Evolutionary conservation across 2,113 vertebrate species (phyloP), one percentile per base, ranked within the genome.

Genomic region (Scolopax mira): DNA sequence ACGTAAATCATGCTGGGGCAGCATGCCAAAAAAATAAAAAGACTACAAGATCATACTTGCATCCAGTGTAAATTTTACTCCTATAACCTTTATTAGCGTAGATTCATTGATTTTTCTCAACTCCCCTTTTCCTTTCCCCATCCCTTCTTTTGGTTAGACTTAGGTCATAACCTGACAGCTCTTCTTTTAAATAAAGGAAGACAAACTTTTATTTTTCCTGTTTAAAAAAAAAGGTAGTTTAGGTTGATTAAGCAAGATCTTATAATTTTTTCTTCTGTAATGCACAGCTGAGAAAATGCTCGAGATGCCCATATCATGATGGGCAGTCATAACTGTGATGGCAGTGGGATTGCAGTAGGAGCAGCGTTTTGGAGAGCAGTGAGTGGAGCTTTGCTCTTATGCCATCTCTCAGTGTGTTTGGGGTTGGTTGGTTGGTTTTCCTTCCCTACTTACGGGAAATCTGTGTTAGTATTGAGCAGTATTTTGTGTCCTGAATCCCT

Each of bases 1-100:
- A 96, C 96, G 96, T 98, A 98, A 98, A 98, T 98, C 98, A 98
- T 83, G 97, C 95, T 78, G 79, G 97, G 97, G 98, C 98, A 98
- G 95, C 94, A 92, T 96, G 97, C 98, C 97, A 98, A 88, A 96
- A 85, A 97, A 66, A 96, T 96, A 97, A 97, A 97, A 96, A 97
- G 97, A 97, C 96, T 97, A 94, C 93, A 97, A 96, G 94, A 96
- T 97, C 97, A 81, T 94, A 97, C 96, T 97, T 97, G 96, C 97
- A 96, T 96, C 95, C 88, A 96, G 96, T 90, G 97, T 97, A 96
- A 97, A 98, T 97, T 98, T 98, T 97, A 96, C 66, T 97, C 96
- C 93, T 97, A 97, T 97, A 97, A 95, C 97, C 97, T 97, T 98
- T 98, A 98, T 98, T 98, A 98, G 97, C 71, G 37, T 94, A 95